phyloP scores from a whole-genome alignment of 1,140 invertebrate genomes.

The Drosophila nasuta region DNA sequence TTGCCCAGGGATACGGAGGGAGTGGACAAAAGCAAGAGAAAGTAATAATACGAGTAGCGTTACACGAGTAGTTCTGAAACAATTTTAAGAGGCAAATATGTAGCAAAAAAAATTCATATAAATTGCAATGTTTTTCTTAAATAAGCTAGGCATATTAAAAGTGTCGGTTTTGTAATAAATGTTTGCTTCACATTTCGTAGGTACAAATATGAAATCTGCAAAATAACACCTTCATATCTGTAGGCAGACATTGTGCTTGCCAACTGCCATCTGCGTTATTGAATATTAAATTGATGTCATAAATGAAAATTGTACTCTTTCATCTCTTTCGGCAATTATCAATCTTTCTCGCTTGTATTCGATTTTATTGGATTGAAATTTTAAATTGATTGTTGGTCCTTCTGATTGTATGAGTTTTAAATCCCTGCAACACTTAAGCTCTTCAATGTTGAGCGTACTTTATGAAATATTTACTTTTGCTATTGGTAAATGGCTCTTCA shows the following conservation, averaged over 20 bases:
- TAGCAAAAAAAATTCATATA: background rate
- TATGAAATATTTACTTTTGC: background rate
- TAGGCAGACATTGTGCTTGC: too few relatives aligned
- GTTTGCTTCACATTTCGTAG: too few relatives aligned
- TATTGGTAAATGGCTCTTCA: background rate
- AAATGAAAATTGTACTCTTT: too few relatives aligned
- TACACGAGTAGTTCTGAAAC: background rate
- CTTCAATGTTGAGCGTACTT: background rate
- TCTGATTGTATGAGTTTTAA: background rate
- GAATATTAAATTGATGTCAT: too few relatives aligned
- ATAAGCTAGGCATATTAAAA: background rate
- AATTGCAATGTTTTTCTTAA: background rate
- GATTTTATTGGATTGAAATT: background rate
- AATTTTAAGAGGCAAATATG: background rate
- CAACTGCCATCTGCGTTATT: too few relatives aligned
- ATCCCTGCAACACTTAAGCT: constrained; percentile 1
- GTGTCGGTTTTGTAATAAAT: too few relatives aligned
- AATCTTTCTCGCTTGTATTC: too few relatives aligned
- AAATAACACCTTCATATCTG: too few relatives aligned
- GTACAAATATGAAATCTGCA: too few relatives aligned
- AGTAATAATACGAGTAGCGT: background rate
- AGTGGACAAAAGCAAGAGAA: background rate
- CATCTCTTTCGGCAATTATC: too few relatives aligned
- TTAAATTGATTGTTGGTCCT: background rate
- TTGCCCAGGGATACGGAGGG: background rate